Evolutionary conservation across 2,113 vertebrate species (phyloP).

Genomic region (Cavia aperea): DNA sequence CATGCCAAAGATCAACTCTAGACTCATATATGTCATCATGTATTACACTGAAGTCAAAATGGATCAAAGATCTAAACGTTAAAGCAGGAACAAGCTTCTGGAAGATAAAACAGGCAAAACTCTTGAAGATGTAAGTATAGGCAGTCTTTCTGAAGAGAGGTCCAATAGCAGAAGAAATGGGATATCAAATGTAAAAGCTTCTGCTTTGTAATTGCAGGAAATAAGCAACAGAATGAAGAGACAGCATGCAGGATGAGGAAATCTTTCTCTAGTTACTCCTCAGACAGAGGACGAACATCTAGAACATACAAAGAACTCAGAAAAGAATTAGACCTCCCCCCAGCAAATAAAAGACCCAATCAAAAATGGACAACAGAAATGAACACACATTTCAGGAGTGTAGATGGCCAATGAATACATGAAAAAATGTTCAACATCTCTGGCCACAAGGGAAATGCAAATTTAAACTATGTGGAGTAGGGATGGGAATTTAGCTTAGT

Average conservation of each 20-base stretch:
- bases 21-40: neutral
- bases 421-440: neutral
- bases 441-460: neutral
- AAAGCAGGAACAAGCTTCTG: neutral
- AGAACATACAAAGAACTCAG: neutral
- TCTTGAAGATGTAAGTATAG: neutral
- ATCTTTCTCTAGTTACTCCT: neutral
- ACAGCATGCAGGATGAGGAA: neutral
- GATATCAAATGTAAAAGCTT: neutral
- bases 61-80: neutral
- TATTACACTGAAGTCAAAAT: neutral
- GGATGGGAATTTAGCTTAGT: too few species aligned
- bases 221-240: neutral
- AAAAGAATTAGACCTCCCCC: neutral
- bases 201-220: neutral
- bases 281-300: neutral
- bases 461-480: too few species aligned
- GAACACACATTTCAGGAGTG: neutral
- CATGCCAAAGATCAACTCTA: neutral
- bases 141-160: neutral
- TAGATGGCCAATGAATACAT: neutral
- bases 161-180: neutral
- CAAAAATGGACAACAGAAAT: neutral
- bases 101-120: neutral
- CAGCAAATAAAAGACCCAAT: neutral